Conservation (phyloP, 2,888 invertebrate species). For the Malacosoma neustria region DNA sequence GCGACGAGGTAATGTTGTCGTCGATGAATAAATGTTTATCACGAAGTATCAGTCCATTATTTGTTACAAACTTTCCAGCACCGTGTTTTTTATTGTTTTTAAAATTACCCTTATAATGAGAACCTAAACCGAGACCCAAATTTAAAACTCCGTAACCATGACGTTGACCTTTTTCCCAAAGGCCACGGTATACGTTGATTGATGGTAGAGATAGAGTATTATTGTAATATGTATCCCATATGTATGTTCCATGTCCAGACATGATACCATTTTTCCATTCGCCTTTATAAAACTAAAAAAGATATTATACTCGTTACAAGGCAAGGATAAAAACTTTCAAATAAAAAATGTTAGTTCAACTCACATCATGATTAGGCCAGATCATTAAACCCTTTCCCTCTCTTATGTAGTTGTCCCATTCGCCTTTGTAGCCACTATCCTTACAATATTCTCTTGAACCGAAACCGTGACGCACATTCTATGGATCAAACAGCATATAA, state of each 20-base stretch:
- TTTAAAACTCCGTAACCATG: conserved; percentile 63
- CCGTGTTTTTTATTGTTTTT: conserved; percentile 74
- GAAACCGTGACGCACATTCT: conserved; percentile 59
- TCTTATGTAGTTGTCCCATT: conserved; percentile 64
- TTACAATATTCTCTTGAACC: conserved; percentile 53
- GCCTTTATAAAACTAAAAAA: conserved; percentile 71
- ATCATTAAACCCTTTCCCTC: conserved; percentile 76
- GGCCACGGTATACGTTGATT: conserved; percentile 66
- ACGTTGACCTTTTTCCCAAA: conserved; percentile 70
- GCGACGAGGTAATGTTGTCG: conserved; percentile 52
- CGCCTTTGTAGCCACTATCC: conserved; percentile 68
- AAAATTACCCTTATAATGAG: conserved; percentile 72
- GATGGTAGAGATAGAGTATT: conserved; percentile 68
- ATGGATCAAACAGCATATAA: conserved; percentile 3
- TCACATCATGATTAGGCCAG: conserved; percentile 77
- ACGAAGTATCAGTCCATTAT: conserved; percentile 67
- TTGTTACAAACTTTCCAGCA: conserved; percentile 66
- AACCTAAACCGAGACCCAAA: conserved; percentile 70
- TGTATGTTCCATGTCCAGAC: conserved; percentile 75
- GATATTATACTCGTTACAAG: neutral
- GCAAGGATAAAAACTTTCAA: too few species aligned
- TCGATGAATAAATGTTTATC: conserved; percentile 64
- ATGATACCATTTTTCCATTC: conserved; percentile 73
- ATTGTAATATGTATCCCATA: conserved; percentile 71
- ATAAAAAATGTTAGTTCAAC: too few species aligned